Evolutionary conservation across 2,113 vertebrate species (phyloP).

Genomic region (Narcine bancroftii): DNA sequence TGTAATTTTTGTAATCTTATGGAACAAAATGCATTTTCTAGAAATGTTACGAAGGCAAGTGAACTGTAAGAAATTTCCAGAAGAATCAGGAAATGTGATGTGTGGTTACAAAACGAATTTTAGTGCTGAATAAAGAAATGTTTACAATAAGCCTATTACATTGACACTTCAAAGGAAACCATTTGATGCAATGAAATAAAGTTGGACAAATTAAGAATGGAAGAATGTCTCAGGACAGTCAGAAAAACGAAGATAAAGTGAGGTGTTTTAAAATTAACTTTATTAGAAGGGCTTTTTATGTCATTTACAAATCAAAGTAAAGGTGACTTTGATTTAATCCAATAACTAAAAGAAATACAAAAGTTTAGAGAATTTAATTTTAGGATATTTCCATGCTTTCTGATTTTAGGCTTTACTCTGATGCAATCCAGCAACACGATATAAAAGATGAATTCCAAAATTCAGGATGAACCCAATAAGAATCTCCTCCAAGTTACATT

Average conservation of each 20-base stretch:
- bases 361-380: not conserved
- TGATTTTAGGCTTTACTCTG: not conserved
- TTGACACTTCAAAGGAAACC: not conserved
- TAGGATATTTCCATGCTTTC: not conserved
- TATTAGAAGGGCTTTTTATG: constrained; percentile 26
- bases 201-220: not conserved
- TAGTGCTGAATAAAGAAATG: not conserved
- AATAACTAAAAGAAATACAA: not conserved
- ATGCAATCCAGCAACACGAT: not conserved
- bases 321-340: constrained; percentile 2
- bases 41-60: not conserved
- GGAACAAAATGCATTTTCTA: not conserved
- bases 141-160: not conserved
- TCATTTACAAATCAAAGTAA: constrained; percentile 4
- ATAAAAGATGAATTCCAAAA: constrained; percentile 17
- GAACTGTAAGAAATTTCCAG: not conserved
- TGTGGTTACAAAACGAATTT: not conserved
- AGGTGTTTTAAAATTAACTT: not conserved
- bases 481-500: not conserved
- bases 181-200: not conserved
- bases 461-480: not conserved
- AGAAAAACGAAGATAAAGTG: not conserved
- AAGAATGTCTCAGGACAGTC: not conserved
- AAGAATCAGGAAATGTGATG: not conserved
- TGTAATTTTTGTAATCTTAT: not conserved